phyloP scores from a whole-genome alignment of 2,888 invertebrate species.

The Tenthredo amoena region DNA sequence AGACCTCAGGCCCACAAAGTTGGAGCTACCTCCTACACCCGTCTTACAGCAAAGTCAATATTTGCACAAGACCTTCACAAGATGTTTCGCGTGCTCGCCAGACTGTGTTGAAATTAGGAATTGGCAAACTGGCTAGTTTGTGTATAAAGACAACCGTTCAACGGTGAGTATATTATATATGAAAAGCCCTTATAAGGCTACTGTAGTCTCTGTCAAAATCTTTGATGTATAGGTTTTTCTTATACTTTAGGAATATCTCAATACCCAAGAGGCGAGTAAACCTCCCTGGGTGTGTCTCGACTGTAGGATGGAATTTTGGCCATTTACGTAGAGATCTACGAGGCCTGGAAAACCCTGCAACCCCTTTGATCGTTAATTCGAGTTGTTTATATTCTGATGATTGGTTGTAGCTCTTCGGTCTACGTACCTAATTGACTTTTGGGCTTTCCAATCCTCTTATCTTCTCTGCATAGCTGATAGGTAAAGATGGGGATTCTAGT shows the following conservation, averaged over 20 bases:
- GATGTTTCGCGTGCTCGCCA: slow-evolving; percentile 49
- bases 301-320: background rate
- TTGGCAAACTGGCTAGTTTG: slow-evolving; percentile 39
- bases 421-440: slow-evolving; percentile 14
- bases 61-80: slow-evolving; percentile 48
- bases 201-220: background rate
- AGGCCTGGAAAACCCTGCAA: background rate
- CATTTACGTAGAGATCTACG: background rate
- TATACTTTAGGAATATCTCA: background rate
- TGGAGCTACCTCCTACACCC: background rate
- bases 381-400: slow-evolving; percentile 26
- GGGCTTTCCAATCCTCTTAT: background rate
- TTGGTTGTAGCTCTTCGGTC: slow-evolving; percentile 17
- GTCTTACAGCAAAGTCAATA: slow-evolving; percentile 36
- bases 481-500: background rate
- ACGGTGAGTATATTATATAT: slow-evolving; percentile 24
- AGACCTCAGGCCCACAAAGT: background rate
- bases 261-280: background rate
- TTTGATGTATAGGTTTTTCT: background rate
- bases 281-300: background rate
- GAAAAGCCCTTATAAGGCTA: slow-evolving; percentile 46
- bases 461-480: background rate
- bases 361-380: background rate
- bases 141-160: slow-evolving; percentile 20
- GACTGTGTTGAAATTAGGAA: slow-evolving; percentile 35